Evolutionary conservation across 1,140 invertebrate genomes (phyloP), one percentile per base, ranked within the genome.

Genomic region (Saccostrea cuccullata): DNA sequence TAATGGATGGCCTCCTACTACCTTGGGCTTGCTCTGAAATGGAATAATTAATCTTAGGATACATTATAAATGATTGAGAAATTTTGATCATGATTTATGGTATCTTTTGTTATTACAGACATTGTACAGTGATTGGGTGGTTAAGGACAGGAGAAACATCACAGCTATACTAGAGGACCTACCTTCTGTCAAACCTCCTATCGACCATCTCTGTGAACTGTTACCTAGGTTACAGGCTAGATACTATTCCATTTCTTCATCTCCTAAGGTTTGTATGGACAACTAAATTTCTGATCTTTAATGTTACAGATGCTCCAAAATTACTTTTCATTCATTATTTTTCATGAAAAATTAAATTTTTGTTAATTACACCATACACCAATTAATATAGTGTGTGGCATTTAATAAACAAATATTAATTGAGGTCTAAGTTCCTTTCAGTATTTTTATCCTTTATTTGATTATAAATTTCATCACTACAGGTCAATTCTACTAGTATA

Each of bases 211-310:
- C 0, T 98, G 98, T 95, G 99, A 99, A 95, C 95, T 99, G 91
- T 94, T 99, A 86, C 99, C 99, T 23, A 96, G 98, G 91, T 96
- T 99, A 15, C 99, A 99, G 93, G 97, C 98, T 84, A 96, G 99
- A 92, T 99, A 99, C 95, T 99, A 99, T 95, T 99, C 99, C 4
- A 99, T 99, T 92, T 99, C 99, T 3, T 99, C 99, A 17, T 99
- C 98, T 88, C 97, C 98, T 12, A 99, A 99, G 96, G 97, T 98
- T 90, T 30, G 55, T 40, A 73, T 56, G 0, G 0, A 17, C 20
- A 15, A 30, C 30, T 5, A 82, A 36, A 30, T 23, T 36, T 82
- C n/a, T 26, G 9, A 17, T 36, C 40, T 30, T n/a, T n/a, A n/a
- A n/a, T n/a, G n/a, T n/a, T 47, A 17, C 17, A 12, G 11, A n/a